Conservation (phyloP, 2,797 vertebrate species). For the Alectoris magna region DNA sequence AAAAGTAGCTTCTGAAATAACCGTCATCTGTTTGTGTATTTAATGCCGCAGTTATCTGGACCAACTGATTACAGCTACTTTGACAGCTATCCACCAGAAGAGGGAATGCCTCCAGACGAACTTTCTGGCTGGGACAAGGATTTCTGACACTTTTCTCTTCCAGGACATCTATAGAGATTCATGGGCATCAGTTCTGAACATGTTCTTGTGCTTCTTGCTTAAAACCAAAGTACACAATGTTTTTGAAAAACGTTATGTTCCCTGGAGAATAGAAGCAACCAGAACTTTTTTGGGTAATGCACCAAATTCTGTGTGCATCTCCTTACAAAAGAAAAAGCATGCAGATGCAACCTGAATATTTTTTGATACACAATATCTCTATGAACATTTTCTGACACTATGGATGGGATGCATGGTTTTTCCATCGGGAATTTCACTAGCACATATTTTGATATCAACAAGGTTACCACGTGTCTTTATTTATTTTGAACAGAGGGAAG, state of each 20-base stretch:
- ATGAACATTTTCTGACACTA: background rate
- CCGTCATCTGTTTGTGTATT: slow-evolving; percentile 30
- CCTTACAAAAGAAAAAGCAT: background rate
- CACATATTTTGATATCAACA: background rate
- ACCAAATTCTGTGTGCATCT: background rate
- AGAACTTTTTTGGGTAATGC: background rate
- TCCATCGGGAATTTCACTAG: background rate
- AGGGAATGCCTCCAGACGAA: slow-evolving; percentile 90
- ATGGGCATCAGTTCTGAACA: background rate
- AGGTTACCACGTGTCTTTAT: background rate
- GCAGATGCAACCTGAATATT: background rate
- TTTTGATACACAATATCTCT: background rate
- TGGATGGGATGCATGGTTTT: background rate
- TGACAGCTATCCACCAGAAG: slow-evolving; percentile 91
- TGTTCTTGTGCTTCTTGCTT: background rate
- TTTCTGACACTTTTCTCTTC: slow-evolving; percentile 81
- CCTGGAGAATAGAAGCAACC: background rate
- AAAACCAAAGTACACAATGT: background rate
- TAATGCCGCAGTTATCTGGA: slow-evolving; percentile 84
- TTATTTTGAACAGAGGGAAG: background rate
- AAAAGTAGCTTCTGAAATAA: background rate
- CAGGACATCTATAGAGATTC: background rate
- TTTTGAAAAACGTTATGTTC: background rate
- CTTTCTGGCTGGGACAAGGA: slow-evolving; percentile 95
- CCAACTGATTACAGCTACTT: slow-evolving; percentile 93